Evolutionary conservation across 1,140 invertebrate species (phyloP).

Genomic region (Atta colombica): DNA sequence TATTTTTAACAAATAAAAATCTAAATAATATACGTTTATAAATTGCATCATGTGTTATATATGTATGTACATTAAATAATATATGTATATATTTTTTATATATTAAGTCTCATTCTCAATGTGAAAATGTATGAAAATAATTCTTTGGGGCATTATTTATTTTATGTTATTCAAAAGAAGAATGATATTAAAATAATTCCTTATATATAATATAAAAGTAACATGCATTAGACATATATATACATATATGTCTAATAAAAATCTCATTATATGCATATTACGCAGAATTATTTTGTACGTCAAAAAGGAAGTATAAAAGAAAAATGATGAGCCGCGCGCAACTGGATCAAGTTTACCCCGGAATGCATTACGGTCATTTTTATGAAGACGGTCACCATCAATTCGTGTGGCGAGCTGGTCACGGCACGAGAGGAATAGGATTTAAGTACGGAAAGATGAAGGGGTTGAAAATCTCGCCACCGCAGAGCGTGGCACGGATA

Average conservation of each 20-base stretch:
- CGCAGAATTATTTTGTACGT: constrained; percentile 9
- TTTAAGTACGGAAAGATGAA: constrained; percentile 70
- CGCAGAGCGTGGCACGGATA: constrained; percentile 77
- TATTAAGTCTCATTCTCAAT: not conserved
- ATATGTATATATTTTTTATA: not conserved
- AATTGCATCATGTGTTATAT: not conserved
- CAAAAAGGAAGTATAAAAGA: constrained; percentile 9
- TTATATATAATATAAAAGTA: not conserved
- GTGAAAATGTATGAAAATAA: constrained; percentile 15
- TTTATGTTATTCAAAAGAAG: too few species aligned
- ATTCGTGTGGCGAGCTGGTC: constrained; percentile 71
- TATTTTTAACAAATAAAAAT: not conserved
- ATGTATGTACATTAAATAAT: not conserved
- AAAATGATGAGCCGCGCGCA: constrained; percentile 30
- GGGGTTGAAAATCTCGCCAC: constrained; percentile 79
- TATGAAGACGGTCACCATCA: constrained; percentile 75
- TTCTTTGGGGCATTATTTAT: not conserved
- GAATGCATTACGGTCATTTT: constrained; percentile 77
- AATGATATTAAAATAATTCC: not conserved
- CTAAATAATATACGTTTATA: not conserved
- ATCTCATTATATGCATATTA: not conserved
- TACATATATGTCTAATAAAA: too few species aligned
- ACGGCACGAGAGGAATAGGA: constrained; percentile 63
- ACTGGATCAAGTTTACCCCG: constrained; percentile 59
- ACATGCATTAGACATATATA: not conserved